Conservation (phyloP, 2,113 vertebrate genomes). For the Hypocryptadius cinnamomeus region DNA sequence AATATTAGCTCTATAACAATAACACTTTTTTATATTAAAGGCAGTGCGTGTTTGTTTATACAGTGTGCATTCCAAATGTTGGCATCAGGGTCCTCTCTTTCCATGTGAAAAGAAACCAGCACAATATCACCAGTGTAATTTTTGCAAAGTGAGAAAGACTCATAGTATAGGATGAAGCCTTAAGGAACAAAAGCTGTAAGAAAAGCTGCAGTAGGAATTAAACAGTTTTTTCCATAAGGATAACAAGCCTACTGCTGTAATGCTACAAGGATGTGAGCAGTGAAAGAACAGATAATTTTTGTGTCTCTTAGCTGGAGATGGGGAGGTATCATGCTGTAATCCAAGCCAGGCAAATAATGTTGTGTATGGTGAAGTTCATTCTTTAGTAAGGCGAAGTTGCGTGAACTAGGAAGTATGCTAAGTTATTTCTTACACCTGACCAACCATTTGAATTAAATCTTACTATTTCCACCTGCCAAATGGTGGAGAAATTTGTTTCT, state of each 20-base stretch:
- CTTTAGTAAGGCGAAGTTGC: not conserved
- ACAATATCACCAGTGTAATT: not conserved
- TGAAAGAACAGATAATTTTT: not conserved
- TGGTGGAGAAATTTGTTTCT: not conserved
- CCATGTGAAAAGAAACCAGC: not conserved
- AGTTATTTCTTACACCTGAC: not conserved
- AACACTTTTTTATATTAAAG: not conserved
- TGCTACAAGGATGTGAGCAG: not conserved
- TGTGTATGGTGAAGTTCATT: not conserved
- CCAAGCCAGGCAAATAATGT: not conserved
- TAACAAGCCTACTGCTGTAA: not conserved
- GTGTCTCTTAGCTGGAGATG: not conserved
- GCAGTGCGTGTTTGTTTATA: rapidly evolving
- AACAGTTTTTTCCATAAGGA: not conserved
- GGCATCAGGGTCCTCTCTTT: not conserved
- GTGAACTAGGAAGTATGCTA: not conserved
- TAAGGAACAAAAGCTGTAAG: not conserved
- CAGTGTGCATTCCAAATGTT: not conserved
- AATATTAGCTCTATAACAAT: not conserved
- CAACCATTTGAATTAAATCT: not conserved
- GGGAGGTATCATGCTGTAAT: not conserved
- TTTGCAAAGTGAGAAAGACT: not conserved
- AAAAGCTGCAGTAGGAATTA: not conserved
- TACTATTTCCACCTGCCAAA: not conserved
- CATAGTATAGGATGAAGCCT: not conserved